Evolutionary conservation across 2,888 invertebrate species (phyloP).

Genomic region (Archips crataeganus): DNA sequence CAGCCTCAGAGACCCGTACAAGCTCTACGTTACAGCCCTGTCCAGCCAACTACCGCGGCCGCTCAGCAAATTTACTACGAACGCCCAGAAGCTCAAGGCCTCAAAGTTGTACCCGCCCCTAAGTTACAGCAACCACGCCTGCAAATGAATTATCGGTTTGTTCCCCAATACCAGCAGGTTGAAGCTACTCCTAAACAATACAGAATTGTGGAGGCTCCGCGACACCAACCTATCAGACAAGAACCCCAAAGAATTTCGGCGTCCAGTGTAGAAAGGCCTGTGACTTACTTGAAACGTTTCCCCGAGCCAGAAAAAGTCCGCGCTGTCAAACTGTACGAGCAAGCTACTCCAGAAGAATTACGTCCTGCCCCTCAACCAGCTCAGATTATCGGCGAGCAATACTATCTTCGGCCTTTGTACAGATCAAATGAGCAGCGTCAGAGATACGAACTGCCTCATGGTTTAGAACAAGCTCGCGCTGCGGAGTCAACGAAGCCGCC

Average conservation of each 20-base stretch:
- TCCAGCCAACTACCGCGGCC: constrained; percentile 58
- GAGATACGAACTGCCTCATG: constrained; percentile 64
- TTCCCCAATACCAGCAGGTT: constrained; percentile 72
- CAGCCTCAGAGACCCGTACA: constrained; percentile 68
- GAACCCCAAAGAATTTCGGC: constrained; percentile 66
- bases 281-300: constrained; percentile 75
- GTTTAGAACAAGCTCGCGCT: constrained; percentile 60
- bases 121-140: constrained; percentile 66
- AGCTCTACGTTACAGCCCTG: constrained; percentile 66
- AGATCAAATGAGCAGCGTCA: constrained; percentile 70
- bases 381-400: constrained; percentile 70
- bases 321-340: constrained; percentile 71
- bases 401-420: constrained; percentile 71
- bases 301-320: constrained; percentile 75
- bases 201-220: constrained; percentile 70
- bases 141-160: constrained; percentile 65
- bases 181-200: constrained; percentile 77
- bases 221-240: constrained; percentile 65
- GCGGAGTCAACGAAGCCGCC: constrained; percentile 71
- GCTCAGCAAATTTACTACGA: constrained; percentile 69
- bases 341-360: constrained; percentile 58
- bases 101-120: constrained; percentile 79
- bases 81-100: constrained; percentile 73
- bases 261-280: constrained; percentile 69
- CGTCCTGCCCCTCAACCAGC: constrained; percentile 59